Conservation (phyloP, 2,113 vertebrate species). For the Dromaius novaehollandiae region DNA sequence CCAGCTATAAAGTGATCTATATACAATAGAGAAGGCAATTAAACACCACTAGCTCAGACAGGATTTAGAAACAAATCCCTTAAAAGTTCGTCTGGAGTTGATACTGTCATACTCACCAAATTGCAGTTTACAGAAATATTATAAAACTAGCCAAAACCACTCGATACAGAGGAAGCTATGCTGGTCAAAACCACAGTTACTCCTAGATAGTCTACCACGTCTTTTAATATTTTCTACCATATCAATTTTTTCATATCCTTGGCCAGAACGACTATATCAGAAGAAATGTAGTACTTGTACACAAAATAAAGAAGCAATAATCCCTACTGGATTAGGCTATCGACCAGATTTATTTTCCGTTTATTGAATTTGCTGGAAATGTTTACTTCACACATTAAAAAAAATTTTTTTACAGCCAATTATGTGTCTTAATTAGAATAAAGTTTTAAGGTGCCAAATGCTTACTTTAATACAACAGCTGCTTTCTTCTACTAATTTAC, state of each 20-base stretch:
- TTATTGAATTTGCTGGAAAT: not conserved
- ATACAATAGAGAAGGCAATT: not conserved
- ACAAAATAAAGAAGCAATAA: not conserved
- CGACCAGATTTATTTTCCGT: not conserved
- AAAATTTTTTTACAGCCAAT: not conserved
- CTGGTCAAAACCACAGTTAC: not conserved
- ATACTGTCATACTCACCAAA: not conserved
- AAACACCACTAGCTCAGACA: not conserved
- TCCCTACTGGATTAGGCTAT: not conserved
- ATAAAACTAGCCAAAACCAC: not conserved
- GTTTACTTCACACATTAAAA: not conserved
- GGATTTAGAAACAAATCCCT: not conserved
- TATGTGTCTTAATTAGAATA: not conserved
- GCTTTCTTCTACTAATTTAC: not conserved
- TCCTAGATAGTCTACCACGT: not conserved
- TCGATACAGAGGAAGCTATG: not conserved
- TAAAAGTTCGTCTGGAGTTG: not conserved
- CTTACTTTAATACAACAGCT: slow-evolving; percentile 32
- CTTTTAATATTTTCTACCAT: not conserved
- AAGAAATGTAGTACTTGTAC: not conserved
- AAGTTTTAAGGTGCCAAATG: not conserved
- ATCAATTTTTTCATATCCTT: not conserved
- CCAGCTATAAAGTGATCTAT: not conserved
- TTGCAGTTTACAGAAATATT: not conserved
- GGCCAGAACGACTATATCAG: not conserved